Conservation (phyloP, 2,797 vertebrate genomes). For the Uromys caudimaculatus region DNA sequence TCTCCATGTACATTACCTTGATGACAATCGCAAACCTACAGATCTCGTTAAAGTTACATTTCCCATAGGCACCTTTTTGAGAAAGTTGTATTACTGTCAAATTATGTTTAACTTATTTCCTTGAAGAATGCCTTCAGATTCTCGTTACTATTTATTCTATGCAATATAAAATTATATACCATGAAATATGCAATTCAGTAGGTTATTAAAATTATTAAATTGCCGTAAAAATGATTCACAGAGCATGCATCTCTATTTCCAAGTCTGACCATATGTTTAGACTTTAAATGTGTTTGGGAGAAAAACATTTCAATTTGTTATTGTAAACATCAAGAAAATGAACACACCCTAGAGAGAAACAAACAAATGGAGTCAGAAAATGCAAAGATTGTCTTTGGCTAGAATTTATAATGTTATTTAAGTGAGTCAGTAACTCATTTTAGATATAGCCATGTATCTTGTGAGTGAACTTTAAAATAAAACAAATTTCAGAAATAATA, state of each 20-base stretch:
- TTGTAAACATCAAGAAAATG: constrained; percentile 27
- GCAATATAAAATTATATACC: constrained; percentile 49
- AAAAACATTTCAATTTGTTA: constrained; percentile 20
- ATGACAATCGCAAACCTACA: constrained; percentile 28
- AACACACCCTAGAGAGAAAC: constrained; percentile 18
- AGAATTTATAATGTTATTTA: constrained; percentile 45
- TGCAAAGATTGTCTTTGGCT: neutral
- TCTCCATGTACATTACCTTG: neutral
- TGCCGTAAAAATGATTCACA: constrained; percentile 27
- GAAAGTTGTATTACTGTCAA: constrained; percentile 43
- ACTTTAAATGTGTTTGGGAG: neutral
- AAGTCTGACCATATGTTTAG: neutral
- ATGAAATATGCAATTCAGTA: constrained; percentile 21
- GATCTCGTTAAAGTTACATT: neutral
- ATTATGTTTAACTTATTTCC: constrained; percentile 14
- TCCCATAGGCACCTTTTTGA: neutral
- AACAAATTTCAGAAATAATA: neutral
- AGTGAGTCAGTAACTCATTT: neutral
- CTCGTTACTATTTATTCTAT: constrained; percentile 41
- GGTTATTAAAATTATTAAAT: constrained; percentile 24
- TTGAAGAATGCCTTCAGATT: constrained; percentile 41
- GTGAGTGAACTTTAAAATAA: constrained; percentile 17
- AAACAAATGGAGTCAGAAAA: constrained; percentile 51
- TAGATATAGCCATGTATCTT: neutral
- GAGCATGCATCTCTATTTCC: constrained; percentile 35